These are phyloP conservation scores for Odocoileus virginianus DNA, from an alignment of 2,113 vertebrate species.

Conservation along the genomic window DNA sequence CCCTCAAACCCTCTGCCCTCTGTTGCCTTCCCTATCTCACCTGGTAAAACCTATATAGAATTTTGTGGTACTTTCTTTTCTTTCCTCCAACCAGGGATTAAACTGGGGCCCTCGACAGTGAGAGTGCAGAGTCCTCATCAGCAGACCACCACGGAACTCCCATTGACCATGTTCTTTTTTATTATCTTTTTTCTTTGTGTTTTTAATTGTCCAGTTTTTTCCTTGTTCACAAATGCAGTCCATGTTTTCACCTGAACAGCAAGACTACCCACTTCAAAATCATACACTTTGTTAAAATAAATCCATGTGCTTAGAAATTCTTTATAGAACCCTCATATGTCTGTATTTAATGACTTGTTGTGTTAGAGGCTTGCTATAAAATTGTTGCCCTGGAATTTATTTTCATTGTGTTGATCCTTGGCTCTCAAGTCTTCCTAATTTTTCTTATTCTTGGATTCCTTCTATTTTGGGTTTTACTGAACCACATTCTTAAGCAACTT, in stretches of 20 bases:
- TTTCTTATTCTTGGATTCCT: constrained; percentile 10
- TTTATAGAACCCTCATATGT: background rate
- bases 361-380: background rate
- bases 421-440: background rate
- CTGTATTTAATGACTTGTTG: background rate
- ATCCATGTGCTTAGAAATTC: background rate
- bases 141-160: background rate
- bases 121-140: background rate
- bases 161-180: background rate
- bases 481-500: background rate
- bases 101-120: background rate
- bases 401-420: background rate
- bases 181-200: background rate
- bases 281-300: background rate
- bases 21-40: background rate
- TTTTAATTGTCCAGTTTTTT: background rate
- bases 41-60: background rate
- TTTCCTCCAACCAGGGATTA: background rate
- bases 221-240: background rate
- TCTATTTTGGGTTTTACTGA: constrained; percentile 8
- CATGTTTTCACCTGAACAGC: constrained; percentile 7
- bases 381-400: constrained; percentile 16
- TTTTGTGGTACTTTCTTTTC: background rate
- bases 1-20: background rate
- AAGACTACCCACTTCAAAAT: constrained; percentile 10